Evolutionary conservation across 2,113 vertebrate genomes (phyloP).

Genomic region (Okapia johnstoni): DNA sequence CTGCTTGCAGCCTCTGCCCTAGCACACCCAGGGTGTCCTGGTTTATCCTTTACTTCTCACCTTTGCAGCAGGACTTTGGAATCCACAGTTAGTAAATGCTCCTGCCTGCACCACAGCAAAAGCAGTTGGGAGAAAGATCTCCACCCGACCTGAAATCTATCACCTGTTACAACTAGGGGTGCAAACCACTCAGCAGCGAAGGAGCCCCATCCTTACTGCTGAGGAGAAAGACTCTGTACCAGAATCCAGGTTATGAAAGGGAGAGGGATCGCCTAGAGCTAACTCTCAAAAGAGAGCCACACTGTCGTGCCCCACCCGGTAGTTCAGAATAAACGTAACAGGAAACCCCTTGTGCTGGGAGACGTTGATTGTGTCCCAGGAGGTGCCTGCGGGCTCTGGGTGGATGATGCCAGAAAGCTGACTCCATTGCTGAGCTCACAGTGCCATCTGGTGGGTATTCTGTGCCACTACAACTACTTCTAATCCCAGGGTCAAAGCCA

Average conservation of each 20-base stretch:
- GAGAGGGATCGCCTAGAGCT: neutral
- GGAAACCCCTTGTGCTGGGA: neutral
- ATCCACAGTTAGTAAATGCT: neutral
- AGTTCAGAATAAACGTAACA: neutral
- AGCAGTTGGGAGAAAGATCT: neutral
- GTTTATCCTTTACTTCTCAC: neutral
- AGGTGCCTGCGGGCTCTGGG: neutral
- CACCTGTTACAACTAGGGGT: neutral
- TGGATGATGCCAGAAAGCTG: fast-evolving
- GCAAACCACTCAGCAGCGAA: neutral
- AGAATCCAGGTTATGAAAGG: neutral
- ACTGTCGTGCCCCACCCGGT: neutral
- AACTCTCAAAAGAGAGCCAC: neutral
- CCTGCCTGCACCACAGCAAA: neutral
- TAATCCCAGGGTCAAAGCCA: neutral
- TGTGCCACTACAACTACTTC: neutral
- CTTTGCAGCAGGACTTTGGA: neutral
- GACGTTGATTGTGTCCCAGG: neutral
- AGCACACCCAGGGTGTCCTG: neutral
- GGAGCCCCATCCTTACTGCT: neutral
- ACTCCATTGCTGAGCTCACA: neutral
- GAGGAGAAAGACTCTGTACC: neutral
- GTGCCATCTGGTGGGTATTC: conserved; percentile 6
- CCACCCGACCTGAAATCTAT: neutral
- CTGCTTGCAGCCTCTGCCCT: neutral